Percentiles rank a stretch among this genome's conserved stretches.
Evolutionary conservation across 2,888 invertebrate species (phyloP).

Genomic region (Sesia bembeciformis): DNA sequence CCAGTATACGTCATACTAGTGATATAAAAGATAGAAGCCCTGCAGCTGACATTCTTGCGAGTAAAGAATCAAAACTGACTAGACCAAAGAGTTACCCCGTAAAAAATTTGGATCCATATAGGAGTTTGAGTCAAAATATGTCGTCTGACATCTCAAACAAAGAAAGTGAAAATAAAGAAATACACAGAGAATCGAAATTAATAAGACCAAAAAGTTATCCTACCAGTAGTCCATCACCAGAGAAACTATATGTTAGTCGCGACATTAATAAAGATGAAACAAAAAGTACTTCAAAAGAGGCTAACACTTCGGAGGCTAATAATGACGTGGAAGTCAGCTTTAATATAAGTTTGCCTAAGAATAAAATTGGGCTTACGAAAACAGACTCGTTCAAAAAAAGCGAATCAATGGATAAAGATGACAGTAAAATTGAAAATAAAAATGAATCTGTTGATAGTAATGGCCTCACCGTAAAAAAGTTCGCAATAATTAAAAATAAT

Average conservation of each 20-base stretch:
- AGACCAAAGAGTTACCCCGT: conserved; percentile 77
- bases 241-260: conserved; percentile 46
- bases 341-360: conserved; percentile 58
- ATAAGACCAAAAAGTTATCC: conserved; percentile 77
- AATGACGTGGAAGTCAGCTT: conserved; percentile 63
- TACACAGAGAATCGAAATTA: conserved; percentile 53
- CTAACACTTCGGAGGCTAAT: conserved; percentile 23
- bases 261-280: conserved; percentile 34
- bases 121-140: conserved; percentile 13
- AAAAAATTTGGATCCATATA: conserved; percentile 24
- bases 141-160: conserved; percentile 24
- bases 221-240: conserved; percentile 56
- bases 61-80: conserved; percentile 55
- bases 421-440: conserved; percentile 16
- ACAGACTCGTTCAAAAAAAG: conserved; percentile 21
- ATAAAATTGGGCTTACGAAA: conserved; percentile 28
- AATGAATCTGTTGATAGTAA: conserved; percentile 18
- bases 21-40: conserved; percentile 27
- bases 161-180: conserved; percentile 30
- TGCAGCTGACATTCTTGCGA: conserved; percentile 29
- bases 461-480: conserved; percentile 48
- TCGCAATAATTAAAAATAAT: conserved; percentile 35
- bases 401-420: conserved; percentile 18
- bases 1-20: conserved; percentile 11
- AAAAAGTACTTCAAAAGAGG: conserved; percentile 24